Evolutionary conservation across 92 coral and sea anemone species (phyloP).

Genomic region (Phenganax subtilis): DNA sequence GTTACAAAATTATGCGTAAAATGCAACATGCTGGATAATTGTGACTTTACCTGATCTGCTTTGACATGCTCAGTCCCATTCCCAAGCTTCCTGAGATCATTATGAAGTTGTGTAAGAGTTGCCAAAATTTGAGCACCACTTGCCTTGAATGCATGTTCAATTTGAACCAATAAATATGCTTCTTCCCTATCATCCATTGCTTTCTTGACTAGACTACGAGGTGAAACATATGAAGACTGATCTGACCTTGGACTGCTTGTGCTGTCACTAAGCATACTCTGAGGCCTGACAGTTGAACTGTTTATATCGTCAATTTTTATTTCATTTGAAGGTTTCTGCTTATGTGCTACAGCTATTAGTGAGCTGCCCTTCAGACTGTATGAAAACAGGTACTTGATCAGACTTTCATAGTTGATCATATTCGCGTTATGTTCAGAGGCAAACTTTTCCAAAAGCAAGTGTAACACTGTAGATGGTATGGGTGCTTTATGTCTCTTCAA

Average conservation of each 20-base stretch:
- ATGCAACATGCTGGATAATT: neutral
- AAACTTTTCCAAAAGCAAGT: neutral
- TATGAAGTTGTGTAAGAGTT: slow-evolving; percentile 14
- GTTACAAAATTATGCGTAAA: neutral
- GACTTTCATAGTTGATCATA: slow-evolving; percentile 30
- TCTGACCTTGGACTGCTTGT: slow-evolving; percentile 11
- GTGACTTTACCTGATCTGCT: slow-evolving; percentile 23
- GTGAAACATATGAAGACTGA: slow-evolving; percentile 15
- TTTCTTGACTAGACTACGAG: slow-evolving; percentile 28
- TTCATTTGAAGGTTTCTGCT: slow-evolving; percentile 2
- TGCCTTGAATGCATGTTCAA: slow-evolving; percentile 34
- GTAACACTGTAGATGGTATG: slow-evolving; percentile 10
- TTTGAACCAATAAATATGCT: slow-evolving; percentile 37
- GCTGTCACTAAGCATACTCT: neutral
- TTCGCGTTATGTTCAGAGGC: neutral
- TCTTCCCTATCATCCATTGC: slow-evolving; percentile 41
- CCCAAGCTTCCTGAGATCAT: slow-evolving; percentile 15
- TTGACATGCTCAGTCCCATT: slow-evolving; percentile 29
- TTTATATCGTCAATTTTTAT: slow-evolving; percentile 3
- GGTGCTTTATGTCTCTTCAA: slow-evolving; percentile 24
- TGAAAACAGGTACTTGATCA: slow-evolving; percentile 30
- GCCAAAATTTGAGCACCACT: slow-evolving; percentile 27
- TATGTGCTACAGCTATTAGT: neutral
- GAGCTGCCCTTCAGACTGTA: slow-evolving; percentile 12
- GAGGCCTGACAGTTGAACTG: neutral